A percentile compares a stretch with the other conserved stretches of the same genome.
phyloP scores from a whole-genome alignment of 2,797 vertebrate species.

The Myotis daubentonii region DNA sequence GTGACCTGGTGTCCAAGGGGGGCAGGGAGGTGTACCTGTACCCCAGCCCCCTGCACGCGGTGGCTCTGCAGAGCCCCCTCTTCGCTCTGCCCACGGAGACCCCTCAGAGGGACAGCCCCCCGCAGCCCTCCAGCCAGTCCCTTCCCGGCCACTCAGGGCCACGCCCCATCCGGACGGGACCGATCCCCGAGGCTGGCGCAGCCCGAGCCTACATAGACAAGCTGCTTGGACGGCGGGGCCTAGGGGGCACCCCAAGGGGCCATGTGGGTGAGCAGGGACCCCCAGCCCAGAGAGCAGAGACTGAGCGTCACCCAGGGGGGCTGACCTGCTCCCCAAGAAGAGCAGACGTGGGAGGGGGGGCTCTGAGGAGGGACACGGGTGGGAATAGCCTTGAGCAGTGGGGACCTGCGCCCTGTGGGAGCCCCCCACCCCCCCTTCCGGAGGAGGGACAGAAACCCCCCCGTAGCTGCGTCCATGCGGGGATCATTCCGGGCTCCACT shows the following conservation, averaged over 20 bases:
- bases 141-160: neutral
- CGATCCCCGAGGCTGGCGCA: conserved; percentile 80
- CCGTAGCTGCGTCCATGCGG: conserved; percentile 56
- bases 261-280: conserved; percentile 21
- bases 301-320: conserved; percentile 72
- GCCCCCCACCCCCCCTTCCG: conserved; percentile 75
- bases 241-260: conserved; percentile 75
- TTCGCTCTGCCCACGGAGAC: conserved; percentile 86
- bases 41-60: conserved; percentile 96
- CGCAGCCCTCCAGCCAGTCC: conserved; percentile 52
- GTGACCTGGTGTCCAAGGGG: conserved; percentile 90
- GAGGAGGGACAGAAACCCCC: conserved; percentile 66
- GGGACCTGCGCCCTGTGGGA: conserved; percentile 23
- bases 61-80: conserved; percentile 96
- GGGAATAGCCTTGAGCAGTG: conserved; percentile 67
- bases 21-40: conserved; percentile 93
- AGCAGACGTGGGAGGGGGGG: conserved; percentile 52
- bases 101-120: conserved; percentile 63
- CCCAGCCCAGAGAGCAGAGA: conserved; percentile 72
- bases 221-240: conserved; percentile 88
- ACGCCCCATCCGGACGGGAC: conserved; percentile 73
- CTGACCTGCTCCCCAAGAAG: conserved; percentile 49
- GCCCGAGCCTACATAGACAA: conserved; percentile 89
- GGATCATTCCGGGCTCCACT: conserved; percentile 73
- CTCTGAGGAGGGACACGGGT: conserved; percentile 43